A percentile compares a stretch with the other conserved stretches of the same genome.
Evolutionary conservation across 2,888 invertebrate genomes (phyloP).

Genomic region (Mesorhabditis belari): DNA sequence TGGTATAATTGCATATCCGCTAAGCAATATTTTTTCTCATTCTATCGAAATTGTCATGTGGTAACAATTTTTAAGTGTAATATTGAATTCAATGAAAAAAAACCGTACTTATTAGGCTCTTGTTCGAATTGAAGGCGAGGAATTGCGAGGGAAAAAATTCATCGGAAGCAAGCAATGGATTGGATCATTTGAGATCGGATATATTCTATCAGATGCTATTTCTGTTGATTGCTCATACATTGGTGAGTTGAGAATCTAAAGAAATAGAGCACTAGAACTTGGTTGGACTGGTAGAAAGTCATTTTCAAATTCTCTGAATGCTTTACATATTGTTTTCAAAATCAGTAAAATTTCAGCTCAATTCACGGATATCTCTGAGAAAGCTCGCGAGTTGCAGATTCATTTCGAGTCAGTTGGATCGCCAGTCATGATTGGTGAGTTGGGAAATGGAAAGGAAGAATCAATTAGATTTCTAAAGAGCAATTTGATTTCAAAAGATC

Average conservation of each 20-base stretch:
- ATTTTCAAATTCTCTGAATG: too few relatives aligned
- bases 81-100: too few relatives aligned
- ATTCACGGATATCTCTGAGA: slow-evolving; percentile 55
- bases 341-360: background rate
- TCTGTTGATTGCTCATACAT: background rate
- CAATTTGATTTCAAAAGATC: background rate
- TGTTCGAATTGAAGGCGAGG: slow-evolving; percentile 88
- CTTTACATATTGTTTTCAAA: too few relatives aligned
- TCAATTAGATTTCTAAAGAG: background rate
- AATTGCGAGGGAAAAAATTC: slow-evolving; percentile 58
- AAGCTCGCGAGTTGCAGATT: slow-evolving; percentile 73
- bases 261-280: too few relatives aligned
- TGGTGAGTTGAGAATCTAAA: too few relatives aligned
- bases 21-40: too few relatives aligned
- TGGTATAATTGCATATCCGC: too few relatives aligned
- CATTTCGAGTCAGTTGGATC: slow-evolving; percentile 89
- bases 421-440: slow-evolving; percentile 93
- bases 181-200: slow-evolving; percentile 92
- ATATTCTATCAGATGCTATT: slow-evolving; percentile 60
- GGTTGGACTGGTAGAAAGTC: too few relatives aligned
- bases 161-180: slow-evolving; percentile 91
- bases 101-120: too few relatives aligned
- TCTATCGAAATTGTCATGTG: too few relatives aligned
- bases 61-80: too few relatives aligned
- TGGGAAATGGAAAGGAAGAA: too few relatives aligned